phyloP scores from a whole-genome alignment of 1,140 invertebrate genomes.

The Prorops nasuta region DNA sequence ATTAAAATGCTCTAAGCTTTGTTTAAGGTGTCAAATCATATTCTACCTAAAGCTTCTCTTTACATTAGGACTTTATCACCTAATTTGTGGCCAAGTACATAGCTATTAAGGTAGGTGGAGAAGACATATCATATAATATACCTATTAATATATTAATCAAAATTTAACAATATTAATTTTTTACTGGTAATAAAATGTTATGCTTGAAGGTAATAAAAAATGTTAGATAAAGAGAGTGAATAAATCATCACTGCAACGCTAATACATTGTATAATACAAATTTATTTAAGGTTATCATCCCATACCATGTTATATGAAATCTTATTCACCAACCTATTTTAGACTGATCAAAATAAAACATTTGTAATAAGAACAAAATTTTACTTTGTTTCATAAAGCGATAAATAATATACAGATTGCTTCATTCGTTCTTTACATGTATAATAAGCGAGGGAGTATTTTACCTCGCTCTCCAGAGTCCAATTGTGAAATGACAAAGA shows the following conservation, averaged over 20 bases:
- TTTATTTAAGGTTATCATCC: neutral
- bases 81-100: too few species aligned
- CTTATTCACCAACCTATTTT: neutral
- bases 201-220: too few species aligned
- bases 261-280: neutral
- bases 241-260: neutral
- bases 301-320: neutral
- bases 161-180: neutral
- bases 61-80: too few species aligned
- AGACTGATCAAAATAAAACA: neutral
- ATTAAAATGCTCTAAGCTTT: too few species aligned
- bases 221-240: neutral
- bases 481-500: constrained; percentile 11
- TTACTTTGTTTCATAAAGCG: neutral
- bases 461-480: constrained; percentile 18
- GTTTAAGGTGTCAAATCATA: too few species aligned
- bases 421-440: neutral
- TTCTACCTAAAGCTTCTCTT: too few species aligned
- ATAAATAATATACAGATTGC: neutral
- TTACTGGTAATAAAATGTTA: too few species aligned
- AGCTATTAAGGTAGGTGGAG: neutral
- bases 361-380: neutral
- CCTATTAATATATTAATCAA: neutral
- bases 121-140: neutral
- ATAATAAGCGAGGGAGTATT: neutral